Conservation (phyloP, 2,113 vertebrate genomes). For the Tympanuchus pallidicinctus region DNA sequence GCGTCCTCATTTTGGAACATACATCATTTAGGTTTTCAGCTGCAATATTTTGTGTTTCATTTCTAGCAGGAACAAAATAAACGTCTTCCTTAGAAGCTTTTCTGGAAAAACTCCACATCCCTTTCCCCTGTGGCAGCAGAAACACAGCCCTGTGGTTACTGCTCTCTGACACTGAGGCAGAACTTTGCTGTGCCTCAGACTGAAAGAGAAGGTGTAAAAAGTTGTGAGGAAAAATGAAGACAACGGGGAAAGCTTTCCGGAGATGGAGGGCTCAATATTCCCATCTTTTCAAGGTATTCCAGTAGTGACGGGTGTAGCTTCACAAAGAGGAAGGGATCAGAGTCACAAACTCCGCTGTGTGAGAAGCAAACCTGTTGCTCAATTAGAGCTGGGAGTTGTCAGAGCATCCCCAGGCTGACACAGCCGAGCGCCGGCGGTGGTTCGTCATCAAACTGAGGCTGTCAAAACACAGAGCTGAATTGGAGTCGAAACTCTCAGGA, state of each 20-base stretch:
- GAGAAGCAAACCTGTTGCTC: neutral
- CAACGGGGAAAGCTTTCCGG: neutral
- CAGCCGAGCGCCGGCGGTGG: neutral
- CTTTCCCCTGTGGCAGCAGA: neutral
- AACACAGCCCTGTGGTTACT: conserved; percentile 42
- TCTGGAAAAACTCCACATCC: conserved; percentile 60
- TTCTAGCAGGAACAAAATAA: conserved; percentile 17
- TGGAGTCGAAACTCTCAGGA: neutral
- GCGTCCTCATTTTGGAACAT: neutral
- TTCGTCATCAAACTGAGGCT: neutral
- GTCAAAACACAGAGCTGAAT: neutral
- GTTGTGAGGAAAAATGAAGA: neutral
- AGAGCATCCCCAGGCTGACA: neutral
- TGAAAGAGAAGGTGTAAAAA: neutral
- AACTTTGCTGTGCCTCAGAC: conserved; percentile 19
- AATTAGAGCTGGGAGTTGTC: neutral
- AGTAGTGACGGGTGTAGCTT: neutral
- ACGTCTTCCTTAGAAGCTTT: conserved; percentile 33
- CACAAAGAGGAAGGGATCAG: neutral
- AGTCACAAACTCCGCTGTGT: neutral
- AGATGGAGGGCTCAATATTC: neutral
- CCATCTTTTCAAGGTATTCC: neutral
- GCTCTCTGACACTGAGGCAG: conserved; percentile 7
- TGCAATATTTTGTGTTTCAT: conserved; percentile 63
- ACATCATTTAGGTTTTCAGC: conserved; percentile 39